Conservation (phyloP, 2,888 invertebrate genomes). For the Drosophila paucipuncta region DNA sequence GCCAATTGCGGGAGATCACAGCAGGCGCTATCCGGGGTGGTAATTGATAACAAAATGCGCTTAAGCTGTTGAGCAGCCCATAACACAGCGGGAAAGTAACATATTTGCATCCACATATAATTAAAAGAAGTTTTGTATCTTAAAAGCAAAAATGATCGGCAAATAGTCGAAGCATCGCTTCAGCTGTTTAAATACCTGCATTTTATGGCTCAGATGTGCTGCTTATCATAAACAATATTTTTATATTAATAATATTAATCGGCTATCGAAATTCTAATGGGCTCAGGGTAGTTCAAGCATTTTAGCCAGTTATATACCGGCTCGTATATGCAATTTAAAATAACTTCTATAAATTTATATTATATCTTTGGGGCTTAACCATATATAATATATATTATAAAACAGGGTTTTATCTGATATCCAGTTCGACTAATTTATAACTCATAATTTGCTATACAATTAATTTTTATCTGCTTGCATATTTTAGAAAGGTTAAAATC, state of each 20-base stretch:
- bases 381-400: background rate
- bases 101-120: constrained; percentile 1
- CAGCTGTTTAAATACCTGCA: background rate
- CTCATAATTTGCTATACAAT: background rate
- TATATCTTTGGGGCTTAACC: background rate
- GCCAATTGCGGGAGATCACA: constrained; percentile 38
- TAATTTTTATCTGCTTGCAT: background rate
- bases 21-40: constrained; percentile 22
- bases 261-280: background rate
- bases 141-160: too few species aligned
- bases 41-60: constrained; percentile 28
- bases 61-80: constrained; percentile 24
- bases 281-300: background rate
- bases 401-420: background rate
- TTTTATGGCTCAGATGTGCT: background rate
- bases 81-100: constrained; percentile 41
- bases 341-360: background rate
- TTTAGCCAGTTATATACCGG: background rate
- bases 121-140: too few species aligned
- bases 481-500: background rate
- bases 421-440: background rate
- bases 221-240: background rate
- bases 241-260: background rate
- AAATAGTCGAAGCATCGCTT: background rate
- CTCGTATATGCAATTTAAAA: background rate